Evolutionary conservation across 2,797 vertebrate genomes (phyloP), one percentile per base, ranked within the genome.

Genomic region (Sebastolobus alascanus): DNA sequence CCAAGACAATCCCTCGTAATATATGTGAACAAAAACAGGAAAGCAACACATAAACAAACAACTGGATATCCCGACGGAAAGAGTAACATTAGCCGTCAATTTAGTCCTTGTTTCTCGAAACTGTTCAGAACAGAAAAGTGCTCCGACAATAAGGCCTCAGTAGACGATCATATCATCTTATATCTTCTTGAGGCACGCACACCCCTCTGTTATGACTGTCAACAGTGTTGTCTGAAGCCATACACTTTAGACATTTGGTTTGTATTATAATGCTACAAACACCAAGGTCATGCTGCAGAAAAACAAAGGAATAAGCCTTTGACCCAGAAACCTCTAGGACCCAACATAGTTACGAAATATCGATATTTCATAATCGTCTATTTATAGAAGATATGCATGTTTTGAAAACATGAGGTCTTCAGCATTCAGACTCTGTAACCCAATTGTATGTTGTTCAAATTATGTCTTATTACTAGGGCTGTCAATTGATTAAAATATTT

Each of bases 201-300:
- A 18, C 60, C 11, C 25, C 3, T 10, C 14, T 83, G 73, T 84
- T 80, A 33, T 84, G 77, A 84, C 73, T 82, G 66, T 82, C 80
- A 79, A 73, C 80, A 58, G 14, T 56, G 65, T 68, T 60, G 60
- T 54, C 40, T 75, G 35, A 52, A 35, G 64, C 37, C 43, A 27
- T 8, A 46, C 37, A 3, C 56, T 46, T 54, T 13, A 55, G 25
- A n/a, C 25, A 43, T 68, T 69, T 55, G 25, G 12, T 38, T 80
- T 85, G 80, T 80, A 60, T 84, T n/a, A 60, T 59, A 40, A 29
- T 59, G 70, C 77, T 13, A 76, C 70, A 80, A 43, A 85, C 25
- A 13, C 35, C 6, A 59, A 85, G 29, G 60, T 75, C 60, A 59
- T 12, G 27, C 43, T 40, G 43, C 25, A 56, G 11, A 68, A 71